A percentile compares a stretch with the other conserved stretches of the same genome.
Evolutionary conservation across 2,113 vertebrate species (phyloP).

Genomic region (Lepus timidus): DNA sequence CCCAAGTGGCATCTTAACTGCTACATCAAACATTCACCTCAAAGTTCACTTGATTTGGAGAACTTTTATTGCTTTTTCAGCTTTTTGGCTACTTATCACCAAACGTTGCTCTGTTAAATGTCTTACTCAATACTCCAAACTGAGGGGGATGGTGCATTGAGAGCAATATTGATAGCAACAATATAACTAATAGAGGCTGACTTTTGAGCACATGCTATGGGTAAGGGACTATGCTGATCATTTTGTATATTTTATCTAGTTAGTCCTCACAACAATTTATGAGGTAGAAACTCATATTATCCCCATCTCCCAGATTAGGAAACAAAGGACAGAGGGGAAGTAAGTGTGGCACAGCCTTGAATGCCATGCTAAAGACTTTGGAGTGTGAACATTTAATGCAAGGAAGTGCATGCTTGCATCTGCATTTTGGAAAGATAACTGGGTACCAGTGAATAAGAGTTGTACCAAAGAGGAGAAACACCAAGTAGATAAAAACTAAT

Average conservation of each 20-base stretch:
- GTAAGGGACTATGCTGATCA: background rate
- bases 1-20: too few relatives aligned
- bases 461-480: background rate
- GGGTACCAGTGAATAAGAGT: background rate
- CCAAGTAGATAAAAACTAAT: background rate
- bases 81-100: background rate
- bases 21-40: too few relatives aligned
- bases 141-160: background rate
- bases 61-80: background rate
- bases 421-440: slow-evolving; percentile 1
- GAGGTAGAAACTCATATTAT: background rate
- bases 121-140: background rate
- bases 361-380: background rate
- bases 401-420: background rate
- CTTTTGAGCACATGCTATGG: background rate
- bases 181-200: background rate
- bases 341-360: background rate
- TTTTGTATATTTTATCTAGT: background rate
- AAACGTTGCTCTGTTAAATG: background rate
- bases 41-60: background rate
- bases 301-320: background rate
- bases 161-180: background rate
- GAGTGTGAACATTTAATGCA: background rate
- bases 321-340: background rate
- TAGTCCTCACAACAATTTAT: background rate